phyloP scores from a whole-genome alignment of 2,113 vertebrate species.

The Aphelocoma coerulescens region DNA sequence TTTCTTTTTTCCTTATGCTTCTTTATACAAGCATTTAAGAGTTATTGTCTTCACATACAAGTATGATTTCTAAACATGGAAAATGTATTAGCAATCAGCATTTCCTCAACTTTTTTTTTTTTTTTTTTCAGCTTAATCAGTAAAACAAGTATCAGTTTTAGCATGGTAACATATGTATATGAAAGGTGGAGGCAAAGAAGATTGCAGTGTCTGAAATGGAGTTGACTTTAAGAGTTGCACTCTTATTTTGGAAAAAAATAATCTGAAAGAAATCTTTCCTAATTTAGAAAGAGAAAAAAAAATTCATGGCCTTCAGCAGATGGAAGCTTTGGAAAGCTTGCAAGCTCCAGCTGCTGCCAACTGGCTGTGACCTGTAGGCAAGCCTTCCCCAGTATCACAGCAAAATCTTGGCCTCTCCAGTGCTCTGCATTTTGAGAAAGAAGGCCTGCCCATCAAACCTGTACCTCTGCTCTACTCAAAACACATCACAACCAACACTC shows the following conservation, averaged over 20 bases:
- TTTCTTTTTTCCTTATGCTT: background rate
- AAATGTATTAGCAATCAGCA: background rate
- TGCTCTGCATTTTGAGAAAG: background rate
- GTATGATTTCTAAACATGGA: background rate
- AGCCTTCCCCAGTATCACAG: background rate
- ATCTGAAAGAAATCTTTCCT: background rate
- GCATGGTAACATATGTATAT: background rate
- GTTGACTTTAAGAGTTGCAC: background rate
- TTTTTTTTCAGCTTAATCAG: background rate
- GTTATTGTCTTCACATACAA: too few species aligned
- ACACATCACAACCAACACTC: background rate
- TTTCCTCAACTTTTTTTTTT: background rate
- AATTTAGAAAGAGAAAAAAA: background rate
- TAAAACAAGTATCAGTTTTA: background rate
- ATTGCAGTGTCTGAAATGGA: background rate
- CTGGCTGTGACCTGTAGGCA: background rate
- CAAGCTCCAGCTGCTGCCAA: background rate
- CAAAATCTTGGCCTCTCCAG: background rate
- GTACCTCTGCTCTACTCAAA: background rate
- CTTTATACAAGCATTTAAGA: background rate
- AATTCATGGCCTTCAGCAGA: background rate
- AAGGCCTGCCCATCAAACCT: background rate
- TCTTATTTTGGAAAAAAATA: background rate
- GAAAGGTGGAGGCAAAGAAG: background rate
- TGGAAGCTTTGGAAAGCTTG: background rate